Conservation (phyloP, 2,113 vertebrate species). For the Halichoeres trimaculatus region DNA sequence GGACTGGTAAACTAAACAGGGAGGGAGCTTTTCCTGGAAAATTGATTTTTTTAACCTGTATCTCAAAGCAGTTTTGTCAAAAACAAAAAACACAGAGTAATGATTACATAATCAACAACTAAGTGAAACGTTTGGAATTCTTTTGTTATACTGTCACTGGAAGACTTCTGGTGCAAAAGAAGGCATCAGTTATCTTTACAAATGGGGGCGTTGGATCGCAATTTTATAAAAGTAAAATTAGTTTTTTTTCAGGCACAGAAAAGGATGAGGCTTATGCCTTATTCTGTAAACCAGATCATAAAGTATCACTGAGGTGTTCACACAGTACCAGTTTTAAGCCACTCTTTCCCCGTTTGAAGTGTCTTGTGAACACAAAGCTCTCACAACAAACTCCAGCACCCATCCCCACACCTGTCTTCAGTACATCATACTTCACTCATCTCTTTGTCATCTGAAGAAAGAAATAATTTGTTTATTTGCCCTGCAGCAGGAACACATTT, state of each 20-base stretch:
- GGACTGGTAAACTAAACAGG: conserved; percentile 26
- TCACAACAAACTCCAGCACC: conserved; percentile 12
- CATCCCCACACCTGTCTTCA: conserved; percentile 10
- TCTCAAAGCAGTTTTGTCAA: too few relatives aligned
- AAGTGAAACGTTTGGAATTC: not conserved
- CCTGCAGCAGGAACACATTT: conserved; percentile 86
- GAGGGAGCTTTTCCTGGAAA: conserved; percentile 16
- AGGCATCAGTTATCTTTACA: too few relatives aligned
- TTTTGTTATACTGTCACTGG: not conserved
- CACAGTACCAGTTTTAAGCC: conserved; percentile 28
- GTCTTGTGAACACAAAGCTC: conserved; percentile 31
- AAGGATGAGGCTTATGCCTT: conserved; percentile 33
- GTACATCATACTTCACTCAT: conserved; percentile 76
- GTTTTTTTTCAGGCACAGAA: not conserved
- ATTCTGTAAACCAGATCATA: conserved; percentile 25
- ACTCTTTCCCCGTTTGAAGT: not conserved
- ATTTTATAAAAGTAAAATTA: not conserved
- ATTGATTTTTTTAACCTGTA: not conserved
- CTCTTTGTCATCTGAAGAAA: conserved; percentile 59
- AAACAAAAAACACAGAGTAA: not conserved
- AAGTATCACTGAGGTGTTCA: conserved; percentile 49
- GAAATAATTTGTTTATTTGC: conserved; percentile 79
- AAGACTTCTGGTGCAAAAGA: not conserved
- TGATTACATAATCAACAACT: not conserved
- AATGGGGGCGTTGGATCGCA: too few relatives aligned